Percentiles rank a stretch among this genome's conserved stretches.
Conservation (phyloP, 2,888 invertebrate species). For the Pemphredon lugubris region DNA sequence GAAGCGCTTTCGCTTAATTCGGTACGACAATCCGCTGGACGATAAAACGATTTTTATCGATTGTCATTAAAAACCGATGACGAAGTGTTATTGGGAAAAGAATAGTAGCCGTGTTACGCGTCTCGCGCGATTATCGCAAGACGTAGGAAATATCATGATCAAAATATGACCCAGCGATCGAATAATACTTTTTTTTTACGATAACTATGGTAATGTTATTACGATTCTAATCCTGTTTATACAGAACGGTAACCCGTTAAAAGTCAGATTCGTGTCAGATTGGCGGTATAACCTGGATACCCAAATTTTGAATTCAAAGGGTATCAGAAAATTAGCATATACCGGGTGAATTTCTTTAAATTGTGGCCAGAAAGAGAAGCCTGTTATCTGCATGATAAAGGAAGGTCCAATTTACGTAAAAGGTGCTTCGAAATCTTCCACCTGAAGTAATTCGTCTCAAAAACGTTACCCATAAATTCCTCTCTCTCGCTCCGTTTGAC, state of each 20-base stretch:
- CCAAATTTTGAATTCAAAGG: conserved; percentile 3
- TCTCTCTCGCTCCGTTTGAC: conserved; percentile 24
- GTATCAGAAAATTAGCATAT: conserved; percentile 48
- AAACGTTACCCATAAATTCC: conserved; percentile 39
- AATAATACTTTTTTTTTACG: too few relatives aligned
- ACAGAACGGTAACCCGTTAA: neutral
- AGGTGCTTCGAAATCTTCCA: conserved; percentile 33
- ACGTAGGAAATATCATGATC: too few relatives aligned
- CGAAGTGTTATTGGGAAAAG: conserved; percentile 22
- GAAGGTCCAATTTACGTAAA: conserved; percentile 38
- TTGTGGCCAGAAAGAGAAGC: conserved; percentile 19
- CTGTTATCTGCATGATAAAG: conserved; percentile 52
- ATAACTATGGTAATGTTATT: too few relatives aligned
- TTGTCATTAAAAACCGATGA: conserved; percentile 25
- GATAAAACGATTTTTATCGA: conserved; percentile 60
- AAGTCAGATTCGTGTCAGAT: conserved; percentile 1
- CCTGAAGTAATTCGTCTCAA: conserved; percentile 22
- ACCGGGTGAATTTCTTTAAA: conserved; percentile 50
- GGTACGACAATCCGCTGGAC: conserved; percentile 41
- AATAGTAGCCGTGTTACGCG: neutral
- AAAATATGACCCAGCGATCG: too few relatives aligned
- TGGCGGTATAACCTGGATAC: neutral
- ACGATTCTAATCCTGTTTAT: neutral
- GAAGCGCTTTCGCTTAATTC: conserved; percentile 68
- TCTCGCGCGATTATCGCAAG: too few relatives aligned